Evolutionary conservation across 2,797 vertebrate genomes (phyloP).

Genomic region (Epinephelus awoara): DNA sequence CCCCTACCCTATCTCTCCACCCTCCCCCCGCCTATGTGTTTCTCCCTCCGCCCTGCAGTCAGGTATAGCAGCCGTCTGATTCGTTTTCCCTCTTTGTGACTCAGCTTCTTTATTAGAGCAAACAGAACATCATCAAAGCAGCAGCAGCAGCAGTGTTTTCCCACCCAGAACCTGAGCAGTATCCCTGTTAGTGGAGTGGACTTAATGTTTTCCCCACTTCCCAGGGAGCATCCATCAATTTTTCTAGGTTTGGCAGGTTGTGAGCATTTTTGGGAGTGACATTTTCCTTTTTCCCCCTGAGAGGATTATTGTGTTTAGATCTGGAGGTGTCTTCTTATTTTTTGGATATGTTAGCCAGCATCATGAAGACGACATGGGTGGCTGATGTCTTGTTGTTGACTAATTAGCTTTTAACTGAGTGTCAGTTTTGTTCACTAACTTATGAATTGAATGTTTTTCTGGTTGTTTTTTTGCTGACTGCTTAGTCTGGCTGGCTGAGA

Average conservation of each 20-base stretch:
- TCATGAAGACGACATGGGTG: neutral
- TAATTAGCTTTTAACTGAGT: neutral
- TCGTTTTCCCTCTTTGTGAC: slow-evolving; percentile 81
- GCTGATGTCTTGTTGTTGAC: slow-evolving; percentile 3
- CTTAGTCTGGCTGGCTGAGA: neutral
- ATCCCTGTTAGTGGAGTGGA: slow-evolving; percentile 22
- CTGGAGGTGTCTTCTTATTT: slow-evolving; percentile 1
- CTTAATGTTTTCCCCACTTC: neutral
- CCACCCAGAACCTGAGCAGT: slow-evolving; percentile 17
- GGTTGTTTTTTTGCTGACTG: neutral
- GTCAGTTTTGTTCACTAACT: neutral
- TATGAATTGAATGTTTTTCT: neutral
- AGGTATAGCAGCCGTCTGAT: slow-evolving; percentile 84
- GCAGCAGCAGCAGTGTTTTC: slow-evolving; percentile 19
- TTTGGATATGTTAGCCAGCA: slow-evolving; percentile 17
- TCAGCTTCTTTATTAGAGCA: slow-evolving; percentile 78
- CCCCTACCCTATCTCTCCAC: slow-evolving; percentile 19
- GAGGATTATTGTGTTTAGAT: slow-evolving; percentile 24
- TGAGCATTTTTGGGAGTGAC: neutral
- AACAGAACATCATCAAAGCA: slow-evolving; percentile 62
- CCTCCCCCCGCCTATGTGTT: slow-evolving; percentile 27
- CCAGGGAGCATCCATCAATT: slow-evolving; percentile 8
- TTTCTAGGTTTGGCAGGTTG: neutral
- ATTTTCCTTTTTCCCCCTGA: neutral
- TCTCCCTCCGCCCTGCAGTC: slow-evolving; percentile 78